Evolutionary conservation across 2,888 invertebrate species (phyloP).

Genomic region (Habroteleia sp.): DNA sequence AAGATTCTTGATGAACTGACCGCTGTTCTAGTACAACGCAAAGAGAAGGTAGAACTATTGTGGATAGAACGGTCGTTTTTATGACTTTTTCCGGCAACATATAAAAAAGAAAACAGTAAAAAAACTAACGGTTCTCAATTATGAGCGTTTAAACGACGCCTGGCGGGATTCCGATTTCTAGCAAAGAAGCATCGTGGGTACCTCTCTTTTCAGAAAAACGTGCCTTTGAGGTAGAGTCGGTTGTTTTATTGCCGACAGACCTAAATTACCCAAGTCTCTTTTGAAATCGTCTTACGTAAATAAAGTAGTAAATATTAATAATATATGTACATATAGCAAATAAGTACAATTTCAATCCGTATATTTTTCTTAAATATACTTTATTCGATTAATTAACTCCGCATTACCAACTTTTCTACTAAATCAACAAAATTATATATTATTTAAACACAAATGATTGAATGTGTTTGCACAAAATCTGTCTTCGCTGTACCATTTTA

Average conservation of each 20-base stretch:
- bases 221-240: conserved; percentile 74
- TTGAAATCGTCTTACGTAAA: conserved; percentile 51
- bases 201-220: conserved; percentile 72
- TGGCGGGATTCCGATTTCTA: conserved; percentile 58
- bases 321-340: no score
- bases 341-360: no score
- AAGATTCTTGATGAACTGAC: conserved; percentile 68
- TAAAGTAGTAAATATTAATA: no score
- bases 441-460: no score
- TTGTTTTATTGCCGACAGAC: conserved; percentile 76
- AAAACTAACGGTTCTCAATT: conserved; percentile 73
- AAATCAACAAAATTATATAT: no score
- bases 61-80: conserved; percentile 71
- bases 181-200: conserved; percentile 54
- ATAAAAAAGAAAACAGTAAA: conserved; percentile 64
- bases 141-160: conserved; percentile 54
- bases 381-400: no score
- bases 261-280: conserved; percentile 72
- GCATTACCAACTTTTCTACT: no score
- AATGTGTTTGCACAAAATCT: no score
- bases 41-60: conserved; percentile 72
- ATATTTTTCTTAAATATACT: no score
- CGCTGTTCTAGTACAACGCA: conserved; percentile 17
- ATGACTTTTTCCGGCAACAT: conserved; percentile 71
- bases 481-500: no score